Conservation (phyloP, 1,140 invertebrate species). For the Hyposmocoma kahamanoa region DNA sequence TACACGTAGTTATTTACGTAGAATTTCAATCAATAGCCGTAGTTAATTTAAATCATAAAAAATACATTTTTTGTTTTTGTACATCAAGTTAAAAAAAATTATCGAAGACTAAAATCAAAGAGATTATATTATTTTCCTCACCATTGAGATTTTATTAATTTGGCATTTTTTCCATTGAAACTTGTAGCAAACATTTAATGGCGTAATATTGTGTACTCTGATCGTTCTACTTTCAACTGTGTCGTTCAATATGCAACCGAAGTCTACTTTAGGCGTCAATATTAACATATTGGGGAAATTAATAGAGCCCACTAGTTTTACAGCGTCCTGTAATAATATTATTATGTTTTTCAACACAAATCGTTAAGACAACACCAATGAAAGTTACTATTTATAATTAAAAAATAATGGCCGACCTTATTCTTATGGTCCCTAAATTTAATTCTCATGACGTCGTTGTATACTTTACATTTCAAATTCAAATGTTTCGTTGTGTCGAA, state of each 20-base stretch:
- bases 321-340: conserved; percentile 43
- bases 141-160: conserved; percentile 16
- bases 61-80: too few species aligned
- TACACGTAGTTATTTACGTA: too few species aligned
- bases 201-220: conserved; percentile 56
- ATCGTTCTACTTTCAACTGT: conserved; percentile 52
- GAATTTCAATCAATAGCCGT: too few species aligned
- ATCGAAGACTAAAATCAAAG: background rate
- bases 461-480: conserved; percentile 47
- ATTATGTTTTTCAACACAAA: background rate
- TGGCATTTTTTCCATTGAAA: conserved; percentile 54
- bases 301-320: conserved; percentile 54
- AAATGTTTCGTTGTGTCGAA: conserved; percentile 60
- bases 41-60: too few species aligned
- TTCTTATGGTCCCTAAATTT: conserved; percentile 64
- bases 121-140: conserved; percentile 9
- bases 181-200: conserved; percentile 49
- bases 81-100: too few species aligned
- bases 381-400: background rate
- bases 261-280: conserved; percentile 49
- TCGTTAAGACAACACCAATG: background rate
- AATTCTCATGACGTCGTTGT: conserved; percentile 49
- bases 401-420: conserved; percentile 36
- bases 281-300: conserved; percentile 57
- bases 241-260: conserved; percentile 49